A percentile compares a stretch with the other conserved stretches of the same genome.
Conservation (phyloP, 1,140 invertebrate genomes). For the Leptinotarsa undecemlineata region DNA sequence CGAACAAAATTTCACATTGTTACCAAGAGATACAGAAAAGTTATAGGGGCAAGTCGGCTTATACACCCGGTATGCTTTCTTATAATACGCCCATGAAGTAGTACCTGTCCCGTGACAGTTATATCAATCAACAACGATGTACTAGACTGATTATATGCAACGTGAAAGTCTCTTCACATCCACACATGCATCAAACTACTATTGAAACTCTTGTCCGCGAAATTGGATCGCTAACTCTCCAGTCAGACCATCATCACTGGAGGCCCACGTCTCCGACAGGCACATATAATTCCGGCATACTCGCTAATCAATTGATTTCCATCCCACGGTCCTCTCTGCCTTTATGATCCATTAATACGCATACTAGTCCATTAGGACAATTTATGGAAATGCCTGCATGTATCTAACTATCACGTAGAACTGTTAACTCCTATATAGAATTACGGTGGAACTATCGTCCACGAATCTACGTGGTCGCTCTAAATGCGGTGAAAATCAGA, state of each 20-base stretch:
- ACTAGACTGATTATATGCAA: not conserved
- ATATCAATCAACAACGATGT: not conserved
- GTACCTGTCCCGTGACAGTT: not conserved
- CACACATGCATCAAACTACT: not conserved
- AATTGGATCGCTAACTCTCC: not conserved
- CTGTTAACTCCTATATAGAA: not conserved
- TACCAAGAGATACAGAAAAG: too few relatives aligned
- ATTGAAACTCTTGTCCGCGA: not conserved
- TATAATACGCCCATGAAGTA: too few relatives aligned
- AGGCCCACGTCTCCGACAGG: not conserved
- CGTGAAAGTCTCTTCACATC: not conserved
- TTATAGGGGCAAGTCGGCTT: too few relatives aligned
- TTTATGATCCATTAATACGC: constrained; percentile 6
- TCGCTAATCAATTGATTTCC: not conserved
- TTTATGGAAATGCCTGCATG: constrained; percentile 8
- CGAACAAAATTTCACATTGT: too few relatives aligned
- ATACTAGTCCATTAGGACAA: constrained; percentile 6
- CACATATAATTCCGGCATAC: not conserved
- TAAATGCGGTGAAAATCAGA: too few relatives aligned
- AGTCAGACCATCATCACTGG: not conserved
- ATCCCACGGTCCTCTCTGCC: not conserved
- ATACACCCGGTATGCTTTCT: too few relatives aligned
- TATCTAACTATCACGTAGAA: not conserved
- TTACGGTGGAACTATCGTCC: not conserved
- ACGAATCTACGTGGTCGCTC: too few relatives aligned